phyloP scores from a whole-genome alignment of 1,140 invertebrate genomes.

The Dinothrombium tinctorium region DNA sequence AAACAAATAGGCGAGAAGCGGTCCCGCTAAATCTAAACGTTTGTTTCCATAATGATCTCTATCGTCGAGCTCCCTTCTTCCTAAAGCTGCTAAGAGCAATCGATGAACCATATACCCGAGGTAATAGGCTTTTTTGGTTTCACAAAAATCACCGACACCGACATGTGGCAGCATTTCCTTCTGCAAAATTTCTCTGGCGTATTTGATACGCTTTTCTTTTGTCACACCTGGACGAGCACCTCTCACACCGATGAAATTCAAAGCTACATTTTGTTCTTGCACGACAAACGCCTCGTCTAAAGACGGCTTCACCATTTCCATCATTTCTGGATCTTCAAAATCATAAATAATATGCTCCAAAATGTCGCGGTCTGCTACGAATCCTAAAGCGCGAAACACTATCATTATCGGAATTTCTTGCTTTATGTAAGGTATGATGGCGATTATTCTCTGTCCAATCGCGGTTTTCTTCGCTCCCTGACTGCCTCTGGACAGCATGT shows the following conservation, averaged over 20 bases:
- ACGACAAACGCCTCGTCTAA: slow-evolving; percentile 98
- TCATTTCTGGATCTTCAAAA: slow-evolving; percentile 98
- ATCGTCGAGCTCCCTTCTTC: slow-evolving; percentile 83
- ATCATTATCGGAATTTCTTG: slow-evolving; percentile 99
- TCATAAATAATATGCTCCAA: slow-evolving; percentile 97
- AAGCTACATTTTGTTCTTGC: slow-evolving; percentile 91
- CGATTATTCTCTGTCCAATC: slow-evolving; percentile 92
- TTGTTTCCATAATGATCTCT: slow-evolving; percentile 99
- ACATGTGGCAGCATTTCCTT: slow-evolving; percentile 99
- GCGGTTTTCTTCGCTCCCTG: slow-evolving; percentile 85
- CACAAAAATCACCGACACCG: slow-evolving; percentile 93
- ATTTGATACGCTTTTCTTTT: slow-evolving; percentile 94
- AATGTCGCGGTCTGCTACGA: slow-evolving; percentile 95
- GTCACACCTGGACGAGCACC: slow-evolving; percentile 91
- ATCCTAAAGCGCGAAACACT: slow-evolving; percentile 81
- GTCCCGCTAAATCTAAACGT: slow-evolving; percentile 84
- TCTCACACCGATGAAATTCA: slow-evolving; percentile 91
- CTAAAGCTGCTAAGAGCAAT: slow-evolving; percentile 71
- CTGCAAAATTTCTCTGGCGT: slow-evolving; percentile 93
- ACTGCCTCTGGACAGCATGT: slow-evolving; percentile 93
- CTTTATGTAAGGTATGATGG: slow-evolving; percentile 92
- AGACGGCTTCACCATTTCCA: slow-evolving; percentile 98
- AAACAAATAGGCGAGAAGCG: slow-evolving; percentile 81
- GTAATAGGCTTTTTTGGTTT: slow-evolving; percentile 97
- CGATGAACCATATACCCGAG: slow-evolving; percentile 96